Evolutionary conservation across 2,113 vertebrate species (phyloP), one percentile per base, ranked within the genome.

Genomic region (Steatornis caripensis): DNA sequence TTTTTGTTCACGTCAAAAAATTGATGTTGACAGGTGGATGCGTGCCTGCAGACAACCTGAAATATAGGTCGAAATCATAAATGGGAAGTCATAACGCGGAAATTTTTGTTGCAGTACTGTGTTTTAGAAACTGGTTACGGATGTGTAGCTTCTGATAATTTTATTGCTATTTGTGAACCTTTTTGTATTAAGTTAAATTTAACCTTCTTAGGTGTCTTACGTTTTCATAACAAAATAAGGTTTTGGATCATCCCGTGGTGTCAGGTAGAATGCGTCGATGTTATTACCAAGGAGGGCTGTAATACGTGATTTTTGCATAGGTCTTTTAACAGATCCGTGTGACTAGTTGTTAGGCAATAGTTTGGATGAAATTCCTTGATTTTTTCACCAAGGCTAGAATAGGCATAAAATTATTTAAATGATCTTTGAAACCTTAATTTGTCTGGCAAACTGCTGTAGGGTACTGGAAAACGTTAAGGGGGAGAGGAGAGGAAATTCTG

Each of bases 361-460:
- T 87, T 95, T 88, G 90, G 78, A 82, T 89, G 36, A 7, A 95
- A 41, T 54, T 16, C 43, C 86, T 91, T 95, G 53, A 64, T 46
- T 69, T 93, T 96, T 95, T 95, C 60, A 39, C 39, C 79, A 79
- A 43, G 87, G 39, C 68, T 87, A 41, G 86, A 96, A 90, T 77
- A 95, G 93, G 94, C 22, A 12, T 83, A 43, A 43, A 78, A 77
- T 84, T 97, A 94, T 97, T 98, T 97, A 97, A 95, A 95, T 82
- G 75, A 96, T 72, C 87, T 97, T 91, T 95, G 87, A 96, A 94
- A 91, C 95, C 81, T 93, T 85, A 93, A 92, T 96, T 98, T 86
- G 81, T 89, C 76, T 72, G 76, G 92, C 66, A 90, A 41, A 64
- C 55, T 79, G 87, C 94, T 92, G 70, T 95, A 89, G 91, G 77